phyloP scores from a whole-genome alignment of 2,888 invertebrate species.

The Celastrina argiolus region DNA sequence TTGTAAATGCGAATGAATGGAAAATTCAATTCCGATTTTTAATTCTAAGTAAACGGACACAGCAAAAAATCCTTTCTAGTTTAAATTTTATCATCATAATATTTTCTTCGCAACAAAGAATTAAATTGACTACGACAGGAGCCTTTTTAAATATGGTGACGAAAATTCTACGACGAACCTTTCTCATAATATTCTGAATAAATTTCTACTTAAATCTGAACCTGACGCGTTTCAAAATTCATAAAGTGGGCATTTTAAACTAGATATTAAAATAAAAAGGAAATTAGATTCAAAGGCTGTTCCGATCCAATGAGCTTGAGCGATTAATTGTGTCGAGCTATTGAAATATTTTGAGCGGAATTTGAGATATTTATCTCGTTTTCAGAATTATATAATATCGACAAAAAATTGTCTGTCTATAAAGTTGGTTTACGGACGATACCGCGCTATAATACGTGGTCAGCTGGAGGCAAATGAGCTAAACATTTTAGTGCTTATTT shows the following conservation, averaged over 20 bases:
- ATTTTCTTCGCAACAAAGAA: slow-evolving; percentile 20
- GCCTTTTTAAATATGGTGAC: slow-evolving; percentile 21
- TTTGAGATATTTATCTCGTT: not conserved
- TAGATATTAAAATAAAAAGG: slow-evolving; percentile 33
- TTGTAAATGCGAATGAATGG: not conserved
- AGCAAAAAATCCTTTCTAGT: slow-evolving; percentile 11
- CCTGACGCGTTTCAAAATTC: slow-evolving; percentile 34
- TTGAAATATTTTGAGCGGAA: slow-evolving; percentile 2
- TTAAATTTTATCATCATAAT: slow-evolving; percentile 10
- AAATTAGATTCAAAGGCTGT: slow-evolving; percentile 30
- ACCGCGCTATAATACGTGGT: no score
- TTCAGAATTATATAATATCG: no score
- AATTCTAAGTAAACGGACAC: not conserved
- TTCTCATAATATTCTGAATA: slow-evolving; percentile 30
- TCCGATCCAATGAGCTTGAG: not conserved
- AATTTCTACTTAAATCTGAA: slow-evolving; percentile 31
- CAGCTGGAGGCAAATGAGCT: no score
- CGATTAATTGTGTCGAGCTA: slow-evolving; percentile 1
- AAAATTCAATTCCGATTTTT: not conserved
- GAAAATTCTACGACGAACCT: slow-evolving; percentile 24
- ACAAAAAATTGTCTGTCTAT: no score
- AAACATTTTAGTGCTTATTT: no score
- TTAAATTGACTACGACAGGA: slow-evolving; percentile 18
- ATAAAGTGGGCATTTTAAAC: slow-evolving; percentile 31
- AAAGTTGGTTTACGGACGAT: no score